Evolutionary conservation across 2,888 invertebrate genomes (phyloP).

Genomic region (Anoplius nigerrimus): DNA sequence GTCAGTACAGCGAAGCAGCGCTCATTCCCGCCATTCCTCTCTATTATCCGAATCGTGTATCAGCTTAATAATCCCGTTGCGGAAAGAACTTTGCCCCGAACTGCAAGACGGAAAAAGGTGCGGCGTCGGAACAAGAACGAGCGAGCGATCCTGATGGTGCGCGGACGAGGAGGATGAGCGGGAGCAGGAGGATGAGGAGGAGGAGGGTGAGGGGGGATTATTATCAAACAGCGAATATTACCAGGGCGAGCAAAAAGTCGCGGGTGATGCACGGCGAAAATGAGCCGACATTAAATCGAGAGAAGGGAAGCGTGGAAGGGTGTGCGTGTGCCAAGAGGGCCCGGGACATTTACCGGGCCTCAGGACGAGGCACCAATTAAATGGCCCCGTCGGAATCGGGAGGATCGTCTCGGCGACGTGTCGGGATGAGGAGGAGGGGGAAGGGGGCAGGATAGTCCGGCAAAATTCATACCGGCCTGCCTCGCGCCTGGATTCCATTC

Average conservation of each 20-base stretch:
- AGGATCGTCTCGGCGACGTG: conserved; percentile 21
- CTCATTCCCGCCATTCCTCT: too few species aligned
- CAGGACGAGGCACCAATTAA: conserved; percentile 35
- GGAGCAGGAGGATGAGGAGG: conserved; percentile 6
- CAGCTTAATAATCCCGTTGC: too few species aligned
- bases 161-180: neutral
- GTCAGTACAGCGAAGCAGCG: too few species aligned
- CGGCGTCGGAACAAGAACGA: too few species aligned
- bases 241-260: conserved; percentile 44
- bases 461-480: too few species aligned
- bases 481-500: too few species aligned
- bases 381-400: conserved; percentile 26
- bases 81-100: neutral
- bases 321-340: conserved; percentile 32
- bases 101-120: neutral
- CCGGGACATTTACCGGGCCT: conserved; percentile 36
- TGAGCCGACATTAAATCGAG: conserved; percentile 30
- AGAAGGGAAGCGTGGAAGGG: conserved; percentile 17
- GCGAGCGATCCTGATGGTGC: too few species aligned
- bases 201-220: conserved; percentile 34
- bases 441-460: too few species aligned
- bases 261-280: conserved; percentile 41
- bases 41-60: too few species aligned
- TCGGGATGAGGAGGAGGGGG: too few species aligned
- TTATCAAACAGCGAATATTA: conserved; percentile 47